Base-by-base conservation (phyloP, 2,797 vertebrate species). In the Amblyopsis hoosieri region DNA sequence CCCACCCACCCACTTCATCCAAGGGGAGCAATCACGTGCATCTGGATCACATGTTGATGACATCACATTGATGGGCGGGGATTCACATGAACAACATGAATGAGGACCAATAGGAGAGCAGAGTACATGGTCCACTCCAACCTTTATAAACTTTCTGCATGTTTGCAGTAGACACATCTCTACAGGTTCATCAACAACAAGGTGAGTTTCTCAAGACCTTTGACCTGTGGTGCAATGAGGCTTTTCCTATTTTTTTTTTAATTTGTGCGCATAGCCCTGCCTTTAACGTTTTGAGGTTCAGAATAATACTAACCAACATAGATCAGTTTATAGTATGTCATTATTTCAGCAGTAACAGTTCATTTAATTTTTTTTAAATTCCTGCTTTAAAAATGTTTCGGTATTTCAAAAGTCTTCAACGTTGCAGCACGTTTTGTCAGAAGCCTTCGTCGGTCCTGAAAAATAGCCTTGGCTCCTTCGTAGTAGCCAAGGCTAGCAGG, bases 11-110 rank as follows among this genome's bases (percentile, higher is more conserved):
- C 33, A 37, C 1, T 48, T n/a, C 54, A 15, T 17, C 75, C n/a
- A 29, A 62, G 3, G 63, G 57, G 19, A 6, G 1, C 2, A 56
- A 64, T 92, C 92, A 93, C 90, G 86, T 93, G 92, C 66, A 3
- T 0, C 1, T 9, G 8, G 57, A 64, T 86, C 84, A 86, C 84
- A 77, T 81, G 84, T 23, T 6, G 58, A 10, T 79, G 80, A 80
- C 62, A 4, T 69, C 66, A 55, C 3, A 0, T 0, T 0, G 0
- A 3, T 42, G 76, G 90, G 85, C 55, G 70, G 69, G 48, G 13
- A 3, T 0, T 9, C 1, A 0, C 0, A 0, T 2, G 11, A 0
- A 2, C 70, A 71, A 87, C 74, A 69, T 51, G 54, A 69, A 53
- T 0, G 3, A 15, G 1, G 56, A 37, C 91, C 90, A 92, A 93